Evolutionary conservation across 2,888 invertebrate genomes (phyloP), one percentile per base, ranked within the genome.

Genomic region (Alloscopus bannaensis): DNA sequence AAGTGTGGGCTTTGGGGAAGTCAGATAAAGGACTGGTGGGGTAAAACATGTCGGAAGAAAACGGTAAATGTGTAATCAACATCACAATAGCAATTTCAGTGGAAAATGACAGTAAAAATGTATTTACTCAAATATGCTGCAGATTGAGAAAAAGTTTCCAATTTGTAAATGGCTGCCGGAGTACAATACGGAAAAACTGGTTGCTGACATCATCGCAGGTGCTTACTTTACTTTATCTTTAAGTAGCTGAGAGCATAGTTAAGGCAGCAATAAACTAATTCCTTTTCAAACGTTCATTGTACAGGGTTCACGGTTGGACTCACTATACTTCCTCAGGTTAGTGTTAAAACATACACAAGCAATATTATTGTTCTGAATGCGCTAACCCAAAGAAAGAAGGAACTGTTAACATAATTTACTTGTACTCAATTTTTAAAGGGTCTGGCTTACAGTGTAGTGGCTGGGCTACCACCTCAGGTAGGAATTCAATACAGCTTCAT

Each of bases 261-360:
- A 3, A 1, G n/a, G n/a, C n/a, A n/a, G n/a, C n/a, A n/a, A n/a
- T n/a, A n/a, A n/a, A n/a, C n/a, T 2, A 42, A 42, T 2, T 42
- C 18, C 8, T n/a, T 6, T 42, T 42, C 2, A 59, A 59, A 26
- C 16, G 16, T 11, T 11, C 3, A 16, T 55, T 47, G 47, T 28
- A 13, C 16, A 76, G 79, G 81, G 0, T 82, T 84, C 40, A 84
- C 84, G 0, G 84, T 84, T 20, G 85, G 85, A 4, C 52, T 85
- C 16, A 85, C 85, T 0, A 85, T 85, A 36, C 64, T 85, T n/a
- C 85, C 85, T 22, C 85, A 85, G 78, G 84, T 80, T n/a, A 68
- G 47, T 36, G 20, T n/a, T n/a, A n/a, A n/a, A n/a, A n/a, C n/a
- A n/a, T n/a, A n/a, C n/a, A n/a, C n/a, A n/a, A n/a, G n/a, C n/a